Base-by-base conservation (phyloP, 2,888 invertebrate genomes). In the Polydesmus complanatus region DNA sequence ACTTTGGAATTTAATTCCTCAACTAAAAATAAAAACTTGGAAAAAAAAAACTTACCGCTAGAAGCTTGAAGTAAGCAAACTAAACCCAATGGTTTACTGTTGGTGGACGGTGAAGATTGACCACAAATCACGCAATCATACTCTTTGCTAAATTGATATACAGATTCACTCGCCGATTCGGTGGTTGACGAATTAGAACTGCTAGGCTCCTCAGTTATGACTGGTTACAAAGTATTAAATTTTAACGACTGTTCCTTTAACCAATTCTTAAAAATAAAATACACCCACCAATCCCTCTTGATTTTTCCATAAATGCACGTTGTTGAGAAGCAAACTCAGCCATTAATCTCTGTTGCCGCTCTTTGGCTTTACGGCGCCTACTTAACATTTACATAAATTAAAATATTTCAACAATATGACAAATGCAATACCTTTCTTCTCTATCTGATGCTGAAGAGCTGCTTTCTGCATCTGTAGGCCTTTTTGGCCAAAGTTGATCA, bases 61-160 rank as follows among this genome's bases (percentile, higher is more conserved):
- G 62, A 60, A 18, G 62, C 67, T 66, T 77, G 77, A n/a, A 94
- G 82, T 60, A 95, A 78, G 56, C 91, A 90, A 2, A 93, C 91
- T 53, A 94, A 78, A 0, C 94, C 94, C 73, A 96, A 85, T 1
- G 89, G 88, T 71, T 85, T 83, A 18, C 86, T 82, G 65, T 86
- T 84, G 0, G 86, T 86, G 70, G 90, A 88, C 22, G 90, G 84
- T 47, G 88, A 84, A 63, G 88, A 88, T 72, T 89, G 88, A 77
- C 88, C 91, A 75, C 96, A 96, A 68, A 96, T 96, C 65, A 91
- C 93, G 77, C 96, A 96, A 75, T 93, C 89, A 75, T 92, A 94
- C 73, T 89, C 88, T 64, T 81, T 66, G 23, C 51, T 58, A 23
- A 52, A 79, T 64, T 78, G 79, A 62, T 62, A 62, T 1, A 66